Conservation (phyloP, 2,888 invertebrate genomes). For the Biston stratarius region DNA sequence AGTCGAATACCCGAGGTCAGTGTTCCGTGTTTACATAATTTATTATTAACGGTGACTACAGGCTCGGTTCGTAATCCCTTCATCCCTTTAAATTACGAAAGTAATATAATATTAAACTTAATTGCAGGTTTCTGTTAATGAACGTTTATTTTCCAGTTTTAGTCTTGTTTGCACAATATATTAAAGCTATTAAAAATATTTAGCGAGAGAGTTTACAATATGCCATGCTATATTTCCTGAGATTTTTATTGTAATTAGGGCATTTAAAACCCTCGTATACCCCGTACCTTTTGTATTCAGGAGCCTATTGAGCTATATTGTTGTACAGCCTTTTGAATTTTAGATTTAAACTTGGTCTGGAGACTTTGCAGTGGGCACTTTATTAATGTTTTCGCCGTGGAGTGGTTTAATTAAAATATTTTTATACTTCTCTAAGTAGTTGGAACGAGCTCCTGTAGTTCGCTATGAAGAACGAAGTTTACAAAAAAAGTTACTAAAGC, state of each 20-base stretch:
- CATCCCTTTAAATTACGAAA: constrained; percentile 43
- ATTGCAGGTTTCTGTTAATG: constrained; percentile 44
- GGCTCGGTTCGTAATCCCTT: constrained; percentile 39
- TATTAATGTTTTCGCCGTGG: constrained; percentile 48
- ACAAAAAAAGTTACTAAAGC: constrained; percentile 25
- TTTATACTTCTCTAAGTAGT: constrained; percentile 31
- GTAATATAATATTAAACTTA: constrained; percentile 48
- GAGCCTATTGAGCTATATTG: constrained; percentile 34
- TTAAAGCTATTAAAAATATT: constrained; percentile 33
- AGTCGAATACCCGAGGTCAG: constrained; percentile 12
- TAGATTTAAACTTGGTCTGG: constrained; percentile 49
- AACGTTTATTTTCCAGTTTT: constrained; percentile 42
- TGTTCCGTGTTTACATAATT: constrained; percentile 32
- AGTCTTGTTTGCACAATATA: constrained; percentile 35
- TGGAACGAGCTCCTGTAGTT: constrained; percentile 21
- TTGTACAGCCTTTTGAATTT: constrained; percentile 48
- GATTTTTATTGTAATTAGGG: constrained; percentile 37
- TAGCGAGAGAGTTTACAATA: constrained; percentile 17
- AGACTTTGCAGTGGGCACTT: constrained; percentile 54
- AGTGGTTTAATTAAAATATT: constrained; percentile 72
- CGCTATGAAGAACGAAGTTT: constrained; percentile 24
- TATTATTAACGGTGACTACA: constrained; percentile 32
- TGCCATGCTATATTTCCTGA: constrained; percentile 25
- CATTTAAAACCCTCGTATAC: constrained; percentile 21
- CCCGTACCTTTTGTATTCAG: constrained; percentile 22